Conservation (phyloP, 2,113 vertebrate species). For the Leptodactylus fuscus region DNA sequence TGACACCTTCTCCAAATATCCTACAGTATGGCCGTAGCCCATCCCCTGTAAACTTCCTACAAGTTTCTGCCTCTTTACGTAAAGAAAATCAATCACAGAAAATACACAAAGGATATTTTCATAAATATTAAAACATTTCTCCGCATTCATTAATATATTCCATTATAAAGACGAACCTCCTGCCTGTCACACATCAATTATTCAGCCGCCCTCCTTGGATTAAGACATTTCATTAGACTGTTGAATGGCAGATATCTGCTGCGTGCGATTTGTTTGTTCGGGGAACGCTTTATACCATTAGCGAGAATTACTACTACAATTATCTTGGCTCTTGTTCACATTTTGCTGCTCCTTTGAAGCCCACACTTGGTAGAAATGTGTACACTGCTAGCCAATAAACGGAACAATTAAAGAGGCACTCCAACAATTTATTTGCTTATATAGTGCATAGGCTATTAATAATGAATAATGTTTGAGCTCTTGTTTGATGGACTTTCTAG, state of each 20-base stretch:
- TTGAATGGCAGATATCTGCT: neutral
- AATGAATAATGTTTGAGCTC: no score
- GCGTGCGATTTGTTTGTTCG: neutral
- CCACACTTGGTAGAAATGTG: neutral
- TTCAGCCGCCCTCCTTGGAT: conserved; percentile 5
- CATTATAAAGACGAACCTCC: neutral
- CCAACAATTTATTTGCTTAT: no score
- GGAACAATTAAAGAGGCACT: no score
- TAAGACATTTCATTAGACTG: neutral
- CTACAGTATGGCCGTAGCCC: neutral
- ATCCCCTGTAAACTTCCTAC: neutral
- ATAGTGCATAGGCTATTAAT: no score
- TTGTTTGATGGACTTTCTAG: no score
- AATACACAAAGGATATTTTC: neutral
- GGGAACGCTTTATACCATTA: neutral
- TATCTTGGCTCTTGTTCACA: neutral
- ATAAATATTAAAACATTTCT: conserved; percentile 18
- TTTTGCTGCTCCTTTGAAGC: neutral
- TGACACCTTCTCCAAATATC: neutral
- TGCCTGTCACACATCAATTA: neutral
- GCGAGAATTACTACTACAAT: neutral
- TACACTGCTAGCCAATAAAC: neutral
- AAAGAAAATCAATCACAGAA: neutral
- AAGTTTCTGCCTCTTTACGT: neutral
- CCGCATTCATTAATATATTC: neutral